Base-by-base conservation (phyloP, 2,113 vertebrate genomes). In the Polypterus bichir region DNA sequence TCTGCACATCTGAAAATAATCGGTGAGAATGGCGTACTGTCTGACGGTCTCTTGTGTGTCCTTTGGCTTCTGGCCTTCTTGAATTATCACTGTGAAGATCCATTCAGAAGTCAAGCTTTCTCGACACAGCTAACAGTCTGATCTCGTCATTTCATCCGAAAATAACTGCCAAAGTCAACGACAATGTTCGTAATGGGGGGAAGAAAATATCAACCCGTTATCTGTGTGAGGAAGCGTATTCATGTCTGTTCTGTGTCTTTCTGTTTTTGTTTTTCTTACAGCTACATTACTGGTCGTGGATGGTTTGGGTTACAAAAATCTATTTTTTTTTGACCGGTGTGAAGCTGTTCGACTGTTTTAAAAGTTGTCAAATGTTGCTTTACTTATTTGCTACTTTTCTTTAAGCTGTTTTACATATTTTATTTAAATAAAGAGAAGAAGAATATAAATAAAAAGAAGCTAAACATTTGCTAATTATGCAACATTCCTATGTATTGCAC, bases 71-170 rank as follows among this genome's bases (percentile, higher is more conserved):
- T 84, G 82, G 80, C 88, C 88, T 91, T 93, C 93, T 89, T 92
- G 88, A 92, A 89, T 76, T 83, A 97, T 93, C 94, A 97, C 94
- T 98, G 94, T 98, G 96, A 98, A 92, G 87, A 92, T 85, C 84
- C 83, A 82, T 88, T 91, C 73, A 84, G 82, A 84, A 90, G 86
- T 83, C 88, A 87, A 84, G 80, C 88, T 85, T 90, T 81, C 79
- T 77, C 75, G 78, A 83, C 84, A 86, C 83, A 83, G 83, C 79
- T 81, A 78, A 82, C 67, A 78, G 79, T 91, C 89, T 91, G 83
- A 90, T 87, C 88, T 83, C 75, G 78, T 84, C 73, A 77, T 90
- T 89, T 87, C 77, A 84, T 89, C 84, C 80, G 80, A 75, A 86
- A 71, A 85, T 27, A 90, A 91, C 88, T 92, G 91, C 90, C 91